phyloP scores from a whole-genome alignment of 92 coral and sea anemone genomes.

The Scolanthus callimorphus region DNA sequence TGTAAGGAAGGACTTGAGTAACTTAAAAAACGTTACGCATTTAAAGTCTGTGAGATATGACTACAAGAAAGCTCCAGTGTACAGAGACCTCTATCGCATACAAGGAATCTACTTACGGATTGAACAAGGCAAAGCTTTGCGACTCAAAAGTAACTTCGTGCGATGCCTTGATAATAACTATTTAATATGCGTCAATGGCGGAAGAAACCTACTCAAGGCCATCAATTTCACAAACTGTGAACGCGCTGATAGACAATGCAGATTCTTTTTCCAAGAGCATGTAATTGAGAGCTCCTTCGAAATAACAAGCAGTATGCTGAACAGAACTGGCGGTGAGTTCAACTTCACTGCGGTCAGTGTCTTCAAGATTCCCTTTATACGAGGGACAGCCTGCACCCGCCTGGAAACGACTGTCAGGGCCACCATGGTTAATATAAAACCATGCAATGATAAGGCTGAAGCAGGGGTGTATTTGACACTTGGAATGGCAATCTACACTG shows the following conservation, averaged over 20 bases:
- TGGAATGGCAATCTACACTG: not conserved
- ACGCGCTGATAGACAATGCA: not conserved
- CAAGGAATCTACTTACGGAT: not conserved
- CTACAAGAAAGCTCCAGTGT: not conserved
- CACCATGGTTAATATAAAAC: not conserved
- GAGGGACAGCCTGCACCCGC: not conserved
- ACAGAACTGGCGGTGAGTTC: not conserved
- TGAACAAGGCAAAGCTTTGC: not conserved
- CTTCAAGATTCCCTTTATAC: not conserved
- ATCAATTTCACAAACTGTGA: not conserved
- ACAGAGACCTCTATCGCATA: not conserved
- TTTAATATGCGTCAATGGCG: not conserved
- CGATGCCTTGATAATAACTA: not conserved
- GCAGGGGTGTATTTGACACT: not conserved
- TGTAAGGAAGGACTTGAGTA: not conserved
- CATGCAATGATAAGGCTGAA: not conserved
- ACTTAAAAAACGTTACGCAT: not conserved
- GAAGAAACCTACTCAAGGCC: not conserved
- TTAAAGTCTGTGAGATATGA: not conserved
- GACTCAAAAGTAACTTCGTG: not conserved
- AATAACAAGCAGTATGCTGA: not conserved
- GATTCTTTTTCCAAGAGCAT: not conserved
- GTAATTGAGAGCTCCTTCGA: not conserved
- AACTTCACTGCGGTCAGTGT: not conserved
- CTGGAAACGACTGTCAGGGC: not conserved